Conservation (phyloP, 30 jellyfish, hydroid and myxozoan species). For the Rhopilema esculentum region DNA sequence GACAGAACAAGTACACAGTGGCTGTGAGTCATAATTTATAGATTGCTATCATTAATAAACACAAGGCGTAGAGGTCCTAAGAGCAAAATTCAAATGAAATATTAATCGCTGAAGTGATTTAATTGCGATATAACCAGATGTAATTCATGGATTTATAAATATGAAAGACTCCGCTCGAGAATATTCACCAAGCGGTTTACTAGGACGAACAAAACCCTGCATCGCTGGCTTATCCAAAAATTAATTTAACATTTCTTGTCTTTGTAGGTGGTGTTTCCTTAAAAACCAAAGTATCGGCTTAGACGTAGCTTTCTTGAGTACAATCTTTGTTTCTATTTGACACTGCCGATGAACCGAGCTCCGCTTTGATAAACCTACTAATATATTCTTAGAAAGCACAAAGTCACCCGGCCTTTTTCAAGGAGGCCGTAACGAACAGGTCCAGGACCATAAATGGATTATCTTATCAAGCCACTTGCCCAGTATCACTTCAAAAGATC, state of each 20-base stretch:
- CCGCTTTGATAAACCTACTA: not conserved
- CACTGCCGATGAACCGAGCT: conserved; percentile 12
- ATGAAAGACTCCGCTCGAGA: not conserved
- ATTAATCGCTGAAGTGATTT: not conserved
- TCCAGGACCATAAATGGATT: too few species aligned
- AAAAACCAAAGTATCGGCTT: conserved; percentile 34
- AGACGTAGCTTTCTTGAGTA: conserved; percentile 18
- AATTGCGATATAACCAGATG: not conserved
- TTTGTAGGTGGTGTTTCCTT: not conserved
- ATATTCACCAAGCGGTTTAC: not conserved
- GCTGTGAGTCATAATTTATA: not conserved
- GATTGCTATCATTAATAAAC: not conserved
- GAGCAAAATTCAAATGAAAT: not conserved
- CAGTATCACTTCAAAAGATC: too few species aligned
- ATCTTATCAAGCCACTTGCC: too few species aligned
- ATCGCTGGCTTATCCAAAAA: conserved; percentile 3
- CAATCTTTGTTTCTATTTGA: conserved; percentile 10
- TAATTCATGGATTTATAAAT: not conserved
- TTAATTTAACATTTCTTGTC: not conserved
- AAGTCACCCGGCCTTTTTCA: too few species aligned
- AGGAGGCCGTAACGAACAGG: too few species aligned
- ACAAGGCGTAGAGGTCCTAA: not conserved
- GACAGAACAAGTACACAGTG: not conserved
- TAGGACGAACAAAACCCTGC: not conserved
- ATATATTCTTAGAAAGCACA: not conserved